These are phyloP conservation scores for Himalopsyche japonica DNA, from an alignment of 2,888 invertebrate genomes.

Conservation along the genomic window DNA sequence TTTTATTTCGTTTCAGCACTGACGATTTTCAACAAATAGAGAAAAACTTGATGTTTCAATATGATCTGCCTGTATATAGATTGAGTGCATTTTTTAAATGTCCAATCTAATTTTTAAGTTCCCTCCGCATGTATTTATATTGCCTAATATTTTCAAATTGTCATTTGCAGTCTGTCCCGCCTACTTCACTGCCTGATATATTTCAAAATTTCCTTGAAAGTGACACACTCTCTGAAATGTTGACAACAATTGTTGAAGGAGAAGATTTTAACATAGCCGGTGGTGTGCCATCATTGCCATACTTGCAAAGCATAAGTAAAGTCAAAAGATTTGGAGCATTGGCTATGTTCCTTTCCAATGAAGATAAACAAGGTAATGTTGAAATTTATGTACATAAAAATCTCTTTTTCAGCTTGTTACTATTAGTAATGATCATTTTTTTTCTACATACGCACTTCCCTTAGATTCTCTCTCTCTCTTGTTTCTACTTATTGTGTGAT, in stretches of 20 bases:
- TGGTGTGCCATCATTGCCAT: constrained; percentile 50
- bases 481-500: no score
- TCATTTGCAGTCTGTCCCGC: constrained; percentile 59
- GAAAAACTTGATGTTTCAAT: no score
- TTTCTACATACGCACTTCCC: no score
- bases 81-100: neutral
- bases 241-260: constrained; percentile 53
- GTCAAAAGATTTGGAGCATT: constrained; percentile 69
- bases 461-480: no score
- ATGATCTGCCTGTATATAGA: neutral
- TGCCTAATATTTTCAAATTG: neutral
- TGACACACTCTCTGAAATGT: constrained; percentile 63
- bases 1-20: no score
- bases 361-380: constrained; percentile 63
- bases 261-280: constrained; percentile 51
- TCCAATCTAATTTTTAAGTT: no score
- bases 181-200: constrained; percentile 61
- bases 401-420: no score
- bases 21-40: no score
- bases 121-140: no score
- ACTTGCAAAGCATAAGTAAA: constrained; percentile 57
- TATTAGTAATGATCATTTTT: no score
- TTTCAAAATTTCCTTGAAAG: constrained; percentile 72
- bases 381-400: neutral
- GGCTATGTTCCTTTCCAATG: constrained; percentile 63